A percentile compares a stretch with the other conserved stretches of the same genome.
Evolutionary conservation across 1,140 invertebrate genomes (phyloP).

Genomic region (Physella acuta): DNA sequence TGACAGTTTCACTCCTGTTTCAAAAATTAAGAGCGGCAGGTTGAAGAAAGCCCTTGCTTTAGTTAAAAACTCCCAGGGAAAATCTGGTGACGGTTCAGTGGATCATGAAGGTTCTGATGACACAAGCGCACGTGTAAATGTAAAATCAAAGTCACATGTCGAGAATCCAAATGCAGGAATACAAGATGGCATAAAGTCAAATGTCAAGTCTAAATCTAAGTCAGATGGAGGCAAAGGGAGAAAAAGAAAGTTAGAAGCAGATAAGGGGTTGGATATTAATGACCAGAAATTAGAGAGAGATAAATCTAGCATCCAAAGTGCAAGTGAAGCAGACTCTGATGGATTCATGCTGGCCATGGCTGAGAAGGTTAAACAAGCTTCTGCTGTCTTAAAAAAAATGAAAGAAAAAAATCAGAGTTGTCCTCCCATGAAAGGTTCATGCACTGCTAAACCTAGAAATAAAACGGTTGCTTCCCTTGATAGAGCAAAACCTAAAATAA

Average conservation of each 20-base stretch:
- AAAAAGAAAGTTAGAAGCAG: too few relatives aligned
- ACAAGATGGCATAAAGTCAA: too few relatives aligned
- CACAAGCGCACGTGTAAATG: too few relatives aligned
- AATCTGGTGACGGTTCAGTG: too few relatives aligned
- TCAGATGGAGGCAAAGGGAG: too few relatives aligned
- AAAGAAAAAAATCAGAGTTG: background rate
- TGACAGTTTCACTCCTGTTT: constrained; percentile 32
- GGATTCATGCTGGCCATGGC: constrained; percentile 3
- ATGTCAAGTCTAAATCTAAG: too few relatives aligned
- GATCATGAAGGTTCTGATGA: too few relatives aligned
- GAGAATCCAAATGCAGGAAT: too few relatives aligned
- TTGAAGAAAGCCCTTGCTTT: constrained; percentile 32
- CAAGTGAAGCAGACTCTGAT: background rate
- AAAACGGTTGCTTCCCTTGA: background rate
- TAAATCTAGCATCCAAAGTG: too few relatives aligned
- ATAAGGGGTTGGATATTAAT: too few relatives aligned
- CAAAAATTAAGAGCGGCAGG: constrained; percentile 38
- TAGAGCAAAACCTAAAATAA: background rate
- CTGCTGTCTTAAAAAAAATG: background rate
- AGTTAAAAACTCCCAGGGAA: constrained; percentile 15
- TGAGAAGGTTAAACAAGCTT: background rate
- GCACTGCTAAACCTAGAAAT: background rate
- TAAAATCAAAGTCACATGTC: too few relatives aligned
- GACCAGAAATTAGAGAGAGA: too few relatives aligned
- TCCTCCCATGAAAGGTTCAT: background rate